phyloP scores from a whole-genome alignment of 2,797 vertebrate genomes.

The Muraenolepis orangiensis region DNA sequence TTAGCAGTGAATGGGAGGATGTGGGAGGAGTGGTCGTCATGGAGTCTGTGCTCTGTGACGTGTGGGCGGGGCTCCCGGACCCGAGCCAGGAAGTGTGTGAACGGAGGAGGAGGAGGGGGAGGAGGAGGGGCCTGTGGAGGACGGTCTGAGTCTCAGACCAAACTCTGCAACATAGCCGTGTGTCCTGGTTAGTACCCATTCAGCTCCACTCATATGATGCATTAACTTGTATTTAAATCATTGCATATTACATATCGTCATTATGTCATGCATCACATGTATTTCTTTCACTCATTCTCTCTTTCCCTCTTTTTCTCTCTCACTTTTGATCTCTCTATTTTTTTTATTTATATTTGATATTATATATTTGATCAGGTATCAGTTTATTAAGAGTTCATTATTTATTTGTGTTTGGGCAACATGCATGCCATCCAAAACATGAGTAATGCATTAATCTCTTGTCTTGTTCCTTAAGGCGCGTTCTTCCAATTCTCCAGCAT shows the following conservation, averaged over 20 bases:
- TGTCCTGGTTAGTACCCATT: constrained; percentile 90
- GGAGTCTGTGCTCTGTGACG: constrained; percentile 95
- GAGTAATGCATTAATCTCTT: neutral
- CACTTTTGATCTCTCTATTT: neutral
- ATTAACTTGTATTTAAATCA: neutral
- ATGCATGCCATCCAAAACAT: neutral
- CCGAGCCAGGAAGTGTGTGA: constrained; percentile 84
- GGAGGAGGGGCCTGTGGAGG: constrained; percentile 77
- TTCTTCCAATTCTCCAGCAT: neutral
- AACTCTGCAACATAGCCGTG: constrained; percentile 89
- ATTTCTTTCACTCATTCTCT: constrained; percentile 8
- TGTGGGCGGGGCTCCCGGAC: constrained; percentile 90
- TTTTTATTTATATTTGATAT: constrained; percentile 17
- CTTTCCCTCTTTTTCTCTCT: constrained; percentile 11
- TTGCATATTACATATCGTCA: neutral
- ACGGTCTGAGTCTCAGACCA: constrained; percentile 86
- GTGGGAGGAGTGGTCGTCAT: constrained; percentile 92
- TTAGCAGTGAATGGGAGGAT: constrained; percentile 88
- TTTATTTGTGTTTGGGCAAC: neutral
- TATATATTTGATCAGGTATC: neutral
- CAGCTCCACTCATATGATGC: constrained; percentile 51
- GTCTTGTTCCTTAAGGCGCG: neutral
- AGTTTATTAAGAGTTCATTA: neutral
- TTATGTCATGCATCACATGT: neutral
- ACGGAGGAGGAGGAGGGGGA: constrained; percentile 60